Evolutionary conservation across 2,113 vertebrate species (phyloP).

Genomic region (Gopherus evgoodei): DNA sequence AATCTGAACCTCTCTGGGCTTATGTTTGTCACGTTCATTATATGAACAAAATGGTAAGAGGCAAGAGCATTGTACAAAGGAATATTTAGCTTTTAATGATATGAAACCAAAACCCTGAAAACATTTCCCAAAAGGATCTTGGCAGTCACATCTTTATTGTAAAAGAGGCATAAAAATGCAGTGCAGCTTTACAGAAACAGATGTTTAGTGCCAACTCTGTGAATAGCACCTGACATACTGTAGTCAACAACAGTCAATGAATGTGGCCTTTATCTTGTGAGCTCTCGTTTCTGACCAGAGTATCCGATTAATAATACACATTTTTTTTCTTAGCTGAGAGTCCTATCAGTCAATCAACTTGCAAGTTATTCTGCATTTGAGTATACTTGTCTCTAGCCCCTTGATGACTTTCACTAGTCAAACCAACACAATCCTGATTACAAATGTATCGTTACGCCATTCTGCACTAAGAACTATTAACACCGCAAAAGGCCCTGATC

Average conservation of each 20-base stretch:
- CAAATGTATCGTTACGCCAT: not conserved
- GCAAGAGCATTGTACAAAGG: not conserved
- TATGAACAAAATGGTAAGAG: not conserved
- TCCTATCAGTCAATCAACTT: not conserved
- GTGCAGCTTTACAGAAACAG: accelerated
- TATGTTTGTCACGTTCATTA: slow-evolving; percentile 22
- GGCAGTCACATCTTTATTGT: not conserved
- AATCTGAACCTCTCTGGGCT: not conserved
- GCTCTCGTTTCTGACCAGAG: not conserved
- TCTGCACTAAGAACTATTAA: not conserved
- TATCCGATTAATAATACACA: not conserved
- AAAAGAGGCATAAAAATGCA: not conserved
- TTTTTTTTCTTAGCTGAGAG: not conserved
- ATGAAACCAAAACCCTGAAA: not conserved
- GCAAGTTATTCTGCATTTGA: not conserved
- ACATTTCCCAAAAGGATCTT: not conserved
- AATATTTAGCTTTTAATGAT: not conserved
- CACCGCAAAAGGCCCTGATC: accelerated
- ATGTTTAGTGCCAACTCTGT: accelerated
- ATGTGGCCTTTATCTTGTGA: not conserved
- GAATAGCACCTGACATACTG: accelerated
- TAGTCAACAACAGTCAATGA: not conserved
- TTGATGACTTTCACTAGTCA: not conserved
- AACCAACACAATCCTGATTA: accelerated
- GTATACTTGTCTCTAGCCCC: accelerated